Evolutionary conservation across 2,888 invertebrate genomes (phyloP), one percentile per base, ranked within the genome.

Genomic region (Calliopum simillimum): DNA sequence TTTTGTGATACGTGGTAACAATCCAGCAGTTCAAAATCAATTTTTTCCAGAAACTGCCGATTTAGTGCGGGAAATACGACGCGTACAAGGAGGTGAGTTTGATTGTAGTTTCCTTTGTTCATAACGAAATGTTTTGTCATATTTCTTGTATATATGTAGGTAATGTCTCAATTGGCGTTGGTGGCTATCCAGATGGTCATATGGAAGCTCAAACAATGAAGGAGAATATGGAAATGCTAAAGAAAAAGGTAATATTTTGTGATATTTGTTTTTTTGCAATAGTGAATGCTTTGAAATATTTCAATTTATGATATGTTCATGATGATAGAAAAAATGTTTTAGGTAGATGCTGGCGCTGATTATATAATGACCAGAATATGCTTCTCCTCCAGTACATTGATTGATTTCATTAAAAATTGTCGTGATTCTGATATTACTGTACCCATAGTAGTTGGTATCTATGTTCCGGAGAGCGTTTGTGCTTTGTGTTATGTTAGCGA

Each of bases 311-410:
- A n/a, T n/a, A n/a, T n/a, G n/a, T n/a, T n/a, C n/a, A n/a, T 33
- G 33, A 4, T 4, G 33, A 33, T 8, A 33, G 5, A 33, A 6
- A n/a, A 33, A 33, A 8, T 33, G 33, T 33, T 33, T 33, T 68
- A 85, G 85, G 76, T 95, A 11, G 89, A 92, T 51, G 90, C 90
- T 51, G 97, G 97, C 0, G 95, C 95, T 0, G 91, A 96, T 83
- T 94, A 95, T 78, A 91, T 97, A 70, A 90, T 97, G 73, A 95
- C 96, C 0, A 97, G 97, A 86, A 89, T 95, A 41, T 92, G 94
- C 84, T 96, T 95, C 81, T 90, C 92, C 55, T 86, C 90, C 2
- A 86, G 89, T 33, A 82, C 87, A 0, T 92, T 92, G 77, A 87
- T 90, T 56, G 85, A 88, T 46, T 97, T 93, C 82, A 87, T 90